Evolutionary conservation across 2,888 invertebrate species (phyloP).

Genomic region (Eilema caniola): DNA sequence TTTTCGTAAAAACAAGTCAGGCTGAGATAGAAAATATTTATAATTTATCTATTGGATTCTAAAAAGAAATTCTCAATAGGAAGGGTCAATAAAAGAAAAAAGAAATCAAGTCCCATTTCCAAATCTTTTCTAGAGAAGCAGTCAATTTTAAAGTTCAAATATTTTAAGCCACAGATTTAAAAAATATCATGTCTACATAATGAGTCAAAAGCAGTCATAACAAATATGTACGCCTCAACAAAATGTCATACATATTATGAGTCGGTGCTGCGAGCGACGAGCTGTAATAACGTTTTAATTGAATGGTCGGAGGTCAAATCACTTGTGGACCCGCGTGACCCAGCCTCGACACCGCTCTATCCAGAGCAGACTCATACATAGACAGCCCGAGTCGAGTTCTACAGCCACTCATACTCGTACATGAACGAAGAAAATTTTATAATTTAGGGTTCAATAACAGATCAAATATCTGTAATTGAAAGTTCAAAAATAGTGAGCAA

Average conservation of each 20-base stretch:
- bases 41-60: too few species aligned
- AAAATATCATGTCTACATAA: slow-evolving; percentile 10
- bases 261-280: slow-evolving; percentile 57
- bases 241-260: slow-evolving; percentile 59
- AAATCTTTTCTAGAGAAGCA: too few species aligned
- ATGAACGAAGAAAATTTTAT: not conserved
- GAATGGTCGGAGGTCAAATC: slow-evolving; percentile 85
- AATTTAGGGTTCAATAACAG: not conserved
- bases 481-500: too few species aligned
- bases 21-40: not conserved
- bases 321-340: slow-evolving; percentile 74
- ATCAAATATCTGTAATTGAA: not conserved
- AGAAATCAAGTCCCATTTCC: too few species aligned
- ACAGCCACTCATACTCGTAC: slow-evolving; percentile 13
- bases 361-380: slow-evolving; percentile 35
- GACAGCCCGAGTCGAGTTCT: slow-evolving; percentile 20
- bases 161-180: not conserved
- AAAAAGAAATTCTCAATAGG: too few species aligned
- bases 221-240: slow-evolving; percentile 46
- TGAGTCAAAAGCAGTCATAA: slow-evolving; percentile 22
- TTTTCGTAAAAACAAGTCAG: not conserved
- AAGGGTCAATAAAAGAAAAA: too few species aligned
- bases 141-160: too few species aligned
- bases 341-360: slow-evolving; percentile 50
- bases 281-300: slow-evolving; percentile 80